Evolutionary conservation across 2,888 invertebrate genomes (phyloP), one percentile per base, ranked within the genome.

Genomic region (Aplocera efformata): DNA sequence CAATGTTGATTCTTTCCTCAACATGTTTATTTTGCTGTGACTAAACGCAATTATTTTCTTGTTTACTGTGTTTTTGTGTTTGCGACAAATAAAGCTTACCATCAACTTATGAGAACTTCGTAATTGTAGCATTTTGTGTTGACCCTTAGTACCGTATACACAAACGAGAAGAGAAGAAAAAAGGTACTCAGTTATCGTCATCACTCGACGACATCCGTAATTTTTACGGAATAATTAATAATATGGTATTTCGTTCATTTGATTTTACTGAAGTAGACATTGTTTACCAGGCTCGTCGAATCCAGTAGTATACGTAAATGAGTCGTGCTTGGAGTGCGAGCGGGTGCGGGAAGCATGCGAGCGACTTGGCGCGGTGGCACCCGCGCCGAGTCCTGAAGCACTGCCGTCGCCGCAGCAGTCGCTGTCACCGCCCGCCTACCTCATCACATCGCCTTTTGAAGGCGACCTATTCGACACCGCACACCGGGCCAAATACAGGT

Each of bases 401-500:
- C 65, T 84, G 66, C 79, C 84, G 54, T 60, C 72, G 60, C 70
- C 76, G 51, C 79, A 67, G 55, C 76, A 68, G 59, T 71, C 78
- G 41, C 75, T 81, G 23, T 70, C 74, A 48, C 72, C 79, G 21
- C 76, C 81, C 30, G 67, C 78, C 58, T 86, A 85, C 69, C 75
- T 94, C 81, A 91, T 96, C 64, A 80, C 95, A 51, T 90, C 93
- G 33, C 91, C 91, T 53, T 96, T 96, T 75, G 92, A 93, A 50
- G 93, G 93, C 34, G 90, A 92, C 45, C 88, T 92, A 48, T 95
- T 92, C 78, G 91, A 92, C 63, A 89, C 88, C 50, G 90, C 95
- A 48, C 91, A 91, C 71, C 83, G 79, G 71, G 85, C 86, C 35
- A 88, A 85, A 70, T 85, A 85, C 72, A 85, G 86, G 86, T 86